A percentile compares a stretch with the other conserved stretches of the same genome.
Evolutionary conservation across 2,888 invertebrate species (phyloP).

Genomic region (Augiades crinisus): DNA sequence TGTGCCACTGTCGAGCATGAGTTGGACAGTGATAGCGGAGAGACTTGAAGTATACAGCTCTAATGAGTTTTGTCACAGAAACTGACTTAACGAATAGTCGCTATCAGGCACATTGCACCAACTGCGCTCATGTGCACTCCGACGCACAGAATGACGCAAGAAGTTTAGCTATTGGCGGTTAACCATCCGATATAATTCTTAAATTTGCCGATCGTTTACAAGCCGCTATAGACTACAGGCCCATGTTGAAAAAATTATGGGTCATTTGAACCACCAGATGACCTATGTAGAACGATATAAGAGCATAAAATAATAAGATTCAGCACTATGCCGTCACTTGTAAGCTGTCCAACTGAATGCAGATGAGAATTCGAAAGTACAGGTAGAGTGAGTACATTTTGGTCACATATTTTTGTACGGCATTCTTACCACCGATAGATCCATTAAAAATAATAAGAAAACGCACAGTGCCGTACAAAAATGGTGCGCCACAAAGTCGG

Average conservation of each 20-base stretch:
- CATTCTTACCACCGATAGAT: conserved; percentile 24
- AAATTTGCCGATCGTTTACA: too few relatives aligned
- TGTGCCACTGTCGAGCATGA: too few relatives aligned
- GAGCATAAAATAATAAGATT: conserved; percentile 30
- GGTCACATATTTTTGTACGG: conserved; percentile 26
- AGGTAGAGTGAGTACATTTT: conserved; percentile 25
- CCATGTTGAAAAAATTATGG: conserved; percentile 24
- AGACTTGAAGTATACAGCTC: too few relatives aligned
- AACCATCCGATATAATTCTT: too few relatives aligned
- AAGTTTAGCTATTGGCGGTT: too few relatives aligned
- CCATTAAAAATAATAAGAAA: conserved; percentile 25
- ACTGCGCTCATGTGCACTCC: too few relatives aligned
- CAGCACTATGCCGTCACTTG: conserved; percentile 30
- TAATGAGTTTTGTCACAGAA: too few relatives aligned
- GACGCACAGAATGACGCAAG: too few relatives aligned
- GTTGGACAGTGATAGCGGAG: too few relatives aligned
- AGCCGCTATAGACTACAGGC: conserved; percentile 22
- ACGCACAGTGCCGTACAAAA: conserved; percentile 15
- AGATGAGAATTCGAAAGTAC: conserved; percentile 23
- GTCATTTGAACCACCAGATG: conserved; percentile 27
- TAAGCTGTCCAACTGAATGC: conserved; percentile 29
- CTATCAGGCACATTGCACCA: too few relatives aligned
- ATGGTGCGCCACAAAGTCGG: conserved; percentile 26
- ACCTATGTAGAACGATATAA: conserved; percentile 27
- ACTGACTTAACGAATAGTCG: too few relatives aligned